Percentiles rank a stretch among this genome's conserved stretches.
Conservation (phyloP, 2,113 vertebrate species). For the Amazona vittata region DNA sequence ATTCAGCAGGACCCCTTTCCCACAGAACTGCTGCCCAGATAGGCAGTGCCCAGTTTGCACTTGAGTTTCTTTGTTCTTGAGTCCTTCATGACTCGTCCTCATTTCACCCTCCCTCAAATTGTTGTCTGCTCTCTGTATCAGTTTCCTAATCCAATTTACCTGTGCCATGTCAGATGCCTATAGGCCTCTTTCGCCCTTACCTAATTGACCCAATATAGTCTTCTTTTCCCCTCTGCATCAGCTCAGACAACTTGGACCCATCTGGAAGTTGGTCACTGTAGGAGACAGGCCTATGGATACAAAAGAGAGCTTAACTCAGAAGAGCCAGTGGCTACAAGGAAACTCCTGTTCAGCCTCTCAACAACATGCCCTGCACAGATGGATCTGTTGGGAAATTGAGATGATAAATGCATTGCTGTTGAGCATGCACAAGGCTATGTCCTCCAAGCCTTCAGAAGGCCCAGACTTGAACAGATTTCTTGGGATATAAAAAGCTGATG, state of each 20-base stretch:
- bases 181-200: neutral
- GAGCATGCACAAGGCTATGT: neutral
- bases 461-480: neutral
- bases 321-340: neutral
- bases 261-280: neutral
- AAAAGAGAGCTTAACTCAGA: neutral
- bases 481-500: neutral
- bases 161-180: neutral
- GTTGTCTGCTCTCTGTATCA: neutral
- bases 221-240: neutral
- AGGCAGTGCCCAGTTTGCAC: neutral
- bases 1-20: neutral
- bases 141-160: neutral
- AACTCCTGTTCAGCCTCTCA: neutral
- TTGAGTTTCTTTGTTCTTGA: neutral
- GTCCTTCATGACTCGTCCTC: neutral
- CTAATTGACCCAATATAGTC: neutral
- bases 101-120: neutral
- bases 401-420: neutral
- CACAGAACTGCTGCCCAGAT: neutral
- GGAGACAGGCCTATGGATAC: neutral
- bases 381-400: neutral
- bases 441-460: neutral
- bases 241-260: neutral
- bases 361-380: neutral